A percentile compares a stretch with the other conserved stretches of the same genome.
phyloP scores from a whole-genome alignment of 2,113 vertebrate species.

The Prietella phreatophila region DNA sequence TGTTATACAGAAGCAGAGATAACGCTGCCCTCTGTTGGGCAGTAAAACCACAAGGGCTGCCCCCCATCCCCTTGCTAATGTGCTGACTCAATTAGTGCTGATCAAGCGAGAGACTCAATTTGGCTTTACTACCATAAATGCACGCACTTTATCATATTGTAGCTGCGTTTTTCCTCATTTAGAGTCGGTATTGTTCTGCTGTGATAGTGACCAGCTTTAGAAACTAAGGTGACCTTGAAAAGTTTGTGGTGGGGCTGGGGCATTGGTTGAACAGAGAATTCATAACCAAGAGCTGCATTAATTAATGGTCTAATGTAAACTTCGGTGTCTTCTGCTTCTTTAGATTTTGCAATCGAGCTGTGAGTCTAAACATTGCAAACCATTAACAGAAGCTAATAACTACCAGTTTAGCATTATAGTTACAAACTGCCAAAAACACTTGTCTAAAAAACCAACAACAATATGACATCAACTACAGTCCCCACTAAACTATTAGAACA shows the following conservation, averaged over 20 bases:
- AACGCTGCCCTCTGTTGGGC: conserved; percentile 52
- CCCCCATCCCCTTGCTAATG: conserved; percentile 10
- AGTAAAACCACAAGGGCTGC: conserved; percentile 24
- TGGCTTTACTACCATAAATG: conserved; percentile 35
- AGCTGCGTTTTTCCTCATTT: conserved; percentile 25
- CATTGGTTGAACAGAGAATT: neutral
- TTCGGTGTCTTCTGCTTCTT: neutral
- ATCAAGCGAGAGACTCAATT: conserved; percentile 21
- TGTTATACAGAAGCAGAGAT: conserved; percentile 37
- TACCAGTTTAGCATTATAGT: neutral
- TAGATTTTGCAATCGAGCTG: neutral
- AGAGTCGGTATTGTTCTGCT: conserved; percentile 19
- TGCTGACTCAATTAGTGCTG: conserved; percentile 51
- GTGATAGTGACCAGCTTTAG: conserved; percentile 49
- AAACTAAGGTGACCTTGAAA: conserved; percentile 47
- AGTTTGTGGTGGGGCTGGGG: neutral
- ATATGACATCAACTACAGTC: neutral
- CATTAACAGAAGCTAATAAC: neutral
- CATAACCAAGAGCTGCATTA: neutral
- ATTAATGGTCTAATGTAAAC: neutral
- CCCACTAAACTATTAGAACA: no score
- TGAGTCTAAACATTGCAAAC: neutral
- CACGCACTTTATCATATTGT: conserved; percentile 32
- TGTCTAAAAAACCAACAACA: no score
- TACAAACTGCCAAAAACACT: neutral